These are phyloP conservation scores for Tipula unca DNA, from an alignment of 2,888 invertebrate species.

Conservation along the genomic window DNA sequence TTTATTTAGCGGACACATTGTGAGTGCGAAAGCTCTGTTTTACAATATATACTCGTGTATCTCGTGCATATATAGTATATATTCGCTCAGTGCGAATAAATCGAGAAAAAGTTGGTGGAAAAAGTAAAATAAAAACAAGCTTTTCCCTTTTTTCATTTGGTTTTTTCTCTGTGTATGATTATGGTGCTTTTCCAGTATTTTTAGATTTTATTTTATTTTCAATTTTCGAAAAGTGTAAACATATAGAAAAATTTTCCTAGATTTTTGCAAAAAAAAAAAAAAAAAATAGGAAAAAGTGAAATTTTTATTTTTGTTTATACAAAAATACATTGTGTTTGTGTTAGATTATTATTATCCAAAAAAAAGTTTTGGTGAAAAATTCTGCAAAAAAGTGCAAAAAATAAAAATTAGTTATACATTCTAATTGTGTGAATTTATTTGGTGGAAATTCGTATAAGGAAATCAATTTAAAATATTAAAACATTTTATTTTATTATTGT, in stretches of 20 bases:
- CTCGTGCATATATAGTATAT: neutral
- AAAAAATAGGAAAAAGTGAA: neutral
- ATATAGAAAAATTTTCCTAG: neutral
- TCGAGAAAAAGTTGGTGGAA: neutral
- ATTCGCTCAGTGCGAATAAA: neutral
- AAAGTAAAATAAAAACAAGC: neutral
- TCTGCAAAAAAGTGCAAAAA: neutral
- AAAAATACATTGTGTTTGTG: neutral
- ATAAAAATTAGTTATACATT: neutral
- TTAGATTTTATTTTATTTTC: neutral
- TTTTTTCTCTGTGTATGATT: neutral
- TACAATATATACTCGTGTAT: neutral
- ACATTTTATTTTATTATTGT: neutral
- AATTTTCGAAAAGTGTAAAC: slow-evolving; percentile 14
- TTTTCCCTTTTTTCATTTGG: neutral
- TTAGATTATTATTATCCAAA: neutral
- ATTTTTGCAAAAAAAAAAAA: neutral
- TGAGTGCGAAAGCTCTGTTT: neutral
- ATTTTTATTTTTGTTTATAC: neutral
- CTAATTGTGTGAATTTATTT: neutral
- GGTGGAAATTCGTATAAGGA: neutral
- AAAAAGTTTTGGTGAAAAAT: neutral
- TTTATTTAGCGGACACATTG: neutral
- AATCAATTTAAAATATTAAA: neutral
- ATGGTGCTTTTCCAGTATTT: neutral